These are phyloP conservation scores for Atta cephalotes DNA, from an alignment of 1,140 invertebrate species.

Conservation along the genomic window DNA sequence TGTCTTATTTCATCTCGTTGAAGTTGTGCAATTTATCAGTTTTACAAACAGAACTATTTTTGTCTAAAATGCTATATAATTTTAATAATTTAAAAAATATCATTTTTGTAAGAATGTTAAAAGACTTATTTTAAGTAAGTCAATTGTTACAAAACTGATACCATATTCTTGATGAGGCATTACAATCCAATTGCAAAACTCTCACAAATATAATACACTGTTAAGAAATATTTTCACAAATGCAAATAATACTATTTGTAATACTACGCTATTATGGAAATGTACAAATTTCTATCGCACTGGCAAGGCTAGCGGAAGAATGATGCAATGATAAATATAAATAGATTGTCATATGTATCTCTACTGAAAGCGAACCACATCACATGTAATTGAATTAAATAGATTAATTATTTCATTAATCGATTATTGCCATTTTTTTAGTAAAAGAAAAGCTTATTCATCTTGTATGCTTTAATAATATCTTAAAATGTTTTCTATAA, in stretches of 20 bases:
- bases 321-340: constrained; percentile 1
- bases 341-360: not conserved
- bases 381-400: not conserved
- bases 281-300: not conserved
- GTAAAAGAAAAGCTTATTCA: not conserved
- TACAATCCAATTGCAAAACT: not conserved
- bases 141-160: not conserved
- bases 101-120: not conserved
- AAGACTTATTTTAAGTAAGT: not conserved
- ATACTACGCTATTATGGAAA: constrained; percentile 13
- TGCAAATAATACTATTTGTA: not conserved
- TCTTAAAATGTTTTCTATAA: not conserved
- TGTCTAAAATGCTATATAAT: not conserved
- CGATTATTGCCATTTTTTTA: not conserved
- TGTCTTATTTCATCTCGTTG: constrained; percentile 27
- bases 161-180: not conserved
- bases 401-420: not conserved
- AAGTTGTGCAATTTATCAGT: constrained; percentile 15
- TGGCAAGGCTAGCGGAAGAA: not conserved
- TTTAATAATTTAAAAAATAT: not conserved
- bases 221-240: not conserved
- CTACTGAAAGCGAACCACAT: not conserved
- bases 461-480: constrained; percentile 10
- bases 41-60: constrained; percentile 2
- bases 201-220: not conserved